These are phyloP conservation scores for Morinoia aosen DNA, from an alignment of 2,888 invertebrate species.

Conservation along the genomic window DNA sequence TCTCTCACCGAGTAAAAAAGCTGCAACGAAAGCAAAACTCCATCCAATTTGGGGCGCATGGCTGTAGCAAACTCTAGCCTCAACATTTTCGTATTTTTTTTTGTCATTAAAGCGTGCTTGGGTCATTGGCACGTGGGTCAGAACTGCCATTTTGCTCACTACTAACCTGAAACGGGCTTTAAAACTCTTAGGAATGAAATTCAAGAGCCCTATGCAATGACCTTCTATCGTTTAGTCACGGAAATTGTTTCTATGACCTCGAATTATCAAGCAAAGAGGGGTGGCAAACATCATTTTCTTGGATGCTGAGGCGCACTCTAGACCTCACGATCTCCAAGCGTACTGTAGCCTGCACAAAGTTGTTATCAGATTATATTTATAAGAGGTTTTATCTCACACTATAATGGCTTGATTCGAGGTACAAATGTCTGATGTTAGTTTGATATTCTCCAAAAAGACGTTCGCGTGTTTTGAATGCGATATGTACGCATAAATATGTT, in stretches of 20 bases:
- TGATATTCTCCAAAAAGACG: neutral
- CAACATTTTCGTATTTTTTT: neutral
- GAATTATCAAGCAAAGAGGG: neutral
- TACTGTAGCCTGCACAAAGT: neutral
- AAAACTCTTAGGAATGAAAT: neutral
- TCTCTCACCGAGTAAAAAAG: neutral
- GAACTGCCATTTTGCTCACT: neutral
- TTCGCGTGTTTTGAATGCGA: no score
- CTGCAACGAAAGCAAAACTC: neutral
- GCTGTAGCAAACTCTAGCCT: neutral
- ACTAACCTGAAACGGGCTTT: neutral
- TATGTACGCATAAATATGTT: neutral
- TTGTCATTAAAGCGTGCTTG: neutral
- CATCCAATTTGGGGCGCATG: neutral
- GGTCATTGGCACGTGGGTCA: constrained; percentile 5
- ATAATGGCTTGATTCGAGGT: neutral
- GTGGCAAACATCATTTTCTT: neutral
- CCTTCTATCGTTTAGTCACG: neutral
- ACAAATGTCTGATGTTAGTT: neutral
- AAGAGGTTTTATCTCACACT: no score
- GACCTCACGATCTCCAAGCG: neutral
- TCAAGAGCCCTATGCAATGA: neutral
- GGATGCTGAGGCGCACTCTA: neutral
- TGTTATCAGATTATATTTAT: no score
- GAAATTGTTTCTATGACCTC: neutral